Base-by-base conservation (phyloP, 2,797 vertebrate species). In the Rhinella marina region DNA sequence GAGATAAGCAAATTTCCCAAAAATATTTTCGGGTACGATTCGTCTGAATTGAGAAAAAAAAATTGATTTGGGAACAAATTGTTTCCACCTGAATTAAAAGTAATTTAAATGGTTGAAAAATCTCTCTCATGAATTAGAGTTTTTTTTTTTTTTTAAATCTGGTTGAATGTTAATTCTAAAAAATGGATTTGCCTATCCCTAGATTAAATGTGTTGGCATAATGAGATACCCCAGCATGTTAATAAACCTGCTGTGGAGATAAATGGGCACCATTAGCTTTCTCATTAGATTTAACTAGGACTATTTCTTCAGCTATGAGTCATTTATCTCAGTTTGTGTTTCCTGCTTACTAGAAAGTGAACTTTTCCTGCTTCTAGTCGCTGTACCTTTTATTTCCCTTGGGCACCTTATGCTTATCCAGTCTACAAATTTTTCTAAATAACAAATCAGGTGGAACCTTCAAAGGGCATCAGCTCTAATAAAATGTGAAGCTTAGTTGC, bases 241-340 rank as follows among this genome's bases (percentile, higher is more conserved):
- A 91, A 92, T 90, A 91, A 90, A 90, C 17, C 86, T 91, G 84
- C 85, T 84, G 85, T 16, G 50, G 90, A 93, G 91, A 93, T 79
- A 91, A 92, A 94, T 91, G 83, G 64, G 70, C 93, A 90, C 90
- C 91, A 90, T 94, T 93, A 93, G 77, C 59, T 88, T 92, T 91
- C 86, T 90, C 90, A 90, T 92, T 94, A 91, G 82, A 89, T 93
- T 91, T 90, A 92, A 92, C 84, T 82, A 91, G 86, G 68, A 87
- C 92, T 90, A 90, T 90, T 93, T 91, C 90, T 90, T 91, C 90
- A 90, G 90, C 83, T 73, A 79, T 80, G 70, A 92, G 81, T 91
- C 88, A 91, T 92, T 92, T 92, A 88, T 91, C 86, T 92, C 86
- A 23, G 70, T 90, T 90, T 90, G 25, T 25, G 13, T 84, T 82